Evolutionary conservation across 2,797 vertebrate species (phyloP).

Genomic region (Acanthurus leucopareius): DNA sequence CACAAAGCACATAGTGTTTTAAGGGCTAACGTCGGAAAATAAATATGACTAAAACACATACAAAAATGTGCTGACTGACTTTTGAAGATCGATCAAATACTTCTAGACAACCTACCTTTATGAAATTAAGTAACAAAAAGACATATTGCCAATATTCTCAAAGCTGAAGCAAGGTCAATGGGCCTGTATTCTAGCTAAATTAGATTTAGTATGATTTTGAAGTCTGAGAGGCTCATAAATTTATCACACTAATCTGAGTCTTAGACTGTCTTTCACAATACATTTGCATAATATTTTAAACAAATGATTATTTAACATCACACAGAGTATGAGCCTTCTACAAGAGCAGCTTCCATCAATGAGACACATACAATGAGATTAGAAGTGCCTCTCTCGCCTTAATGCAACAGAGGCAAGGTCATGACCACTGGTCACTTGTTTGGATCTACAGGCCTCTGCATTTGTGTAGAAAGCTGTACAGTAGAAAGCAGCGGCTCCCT

Average conservation of each 20-base stretch:
- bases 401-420: conserved; percentile 28
- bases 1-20: conserved; percentile 3
- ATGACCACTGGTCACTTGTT: conserved; percentile 18
- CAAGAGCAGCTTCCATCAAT: not conserved
- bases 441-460: conserved; percentile 8
- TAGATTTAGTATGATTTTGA: not conserved
- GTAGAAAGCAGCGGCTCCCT: not conserved
- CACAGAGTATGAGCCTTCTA: not conserved
- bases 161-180: not conserved
- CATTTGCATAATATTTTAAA: conserved; percentile 1
- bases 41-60: conserved; percentile 5
- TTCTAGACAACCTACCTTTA: not conserved
- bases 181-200: not conserved
- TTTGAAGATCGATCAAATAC: no score
- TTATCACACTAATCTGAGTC: not conserved
- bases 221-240: conserved; percentile 1
- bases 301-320: conserved; percentile 3
- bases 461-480: not conserved
- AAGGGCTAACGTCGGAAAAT: not conserved
- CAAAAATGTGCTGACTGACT: not conserved
- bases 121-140: not conserved
- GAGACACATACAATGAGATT: not conserved
- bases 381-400: not conserved
- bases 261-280: conserved; percentile 2
- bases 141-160: conserved; percentile 5